A percentile compares a stretch with the other conserved stretches of the same genome.
Evolutionary conservation across 2,797 vertebrate species (phyloP).

Genomic region (Dermochelys coriacea): DNA sequence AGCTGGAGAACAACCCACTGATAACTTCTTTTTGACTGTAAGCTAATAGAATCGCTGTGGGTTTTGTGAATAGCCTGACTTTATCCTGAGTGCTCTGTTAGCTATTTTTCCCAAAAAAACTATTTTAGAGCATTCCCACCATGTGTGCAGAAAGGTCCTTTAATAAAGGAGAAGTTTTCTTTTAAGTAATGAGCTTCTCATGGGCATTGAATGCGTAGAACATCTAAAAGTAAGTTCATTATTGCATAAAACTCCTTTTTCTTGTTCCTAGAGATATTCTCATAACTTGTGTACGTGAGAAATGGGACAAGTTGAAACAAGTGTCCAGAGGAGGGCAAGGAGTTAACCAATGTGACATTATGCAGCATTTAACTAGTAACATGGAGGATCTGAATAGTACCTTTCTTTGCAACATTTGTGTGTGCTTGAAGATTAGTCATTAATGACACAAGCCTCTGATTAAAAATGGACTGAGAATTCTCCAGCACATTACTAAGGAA

Average conservation of each 20-base stretch:
- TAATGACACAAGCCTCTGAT: slow-evolving; percentile 1
- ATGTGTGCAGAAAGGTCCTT: background rate
- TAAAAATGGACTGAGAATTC: slow-evolving; percentile 50
- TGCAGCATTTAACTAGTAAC: background rate
- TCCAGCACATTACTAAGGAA: slow-evolving; percentile 34
- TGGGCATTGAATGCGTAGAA: background rate
- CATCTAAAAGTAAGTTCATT: background rate
- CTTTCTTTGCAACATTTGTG: slow-evolving; percentile 15
- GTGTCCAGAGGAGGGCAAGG: background rate
- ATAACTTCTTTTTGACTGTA: slow-evolving; percentile 28
- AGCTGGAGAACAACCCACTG: background rate
- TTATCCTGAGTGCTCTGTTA: background rate
- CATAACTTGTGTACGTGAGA: background rate
- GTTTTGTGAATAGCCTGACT: background rate
- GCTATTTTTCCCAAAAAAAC: background rate
- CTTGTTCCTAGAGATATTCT: background rate
- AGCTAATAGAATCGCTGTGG: slow-evolving; percentile 4
- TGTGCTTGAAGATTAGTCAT: background rate
- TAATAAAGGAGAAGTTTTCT: background rate
- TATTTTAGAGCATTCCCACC: background rate
- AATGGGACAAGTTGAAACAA: background rate
- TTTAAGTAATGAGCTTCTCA: slow-evolving; percentile 1
- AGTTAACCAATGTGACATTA: background rate
- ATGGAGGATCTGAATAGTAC: slow-evolving; percentile 6
- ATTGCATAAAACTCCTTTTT: background rate